phyloP scores from a whole-genome alignment of 2,113 vertebrate species.

The Nannospalax galili region DNA sequence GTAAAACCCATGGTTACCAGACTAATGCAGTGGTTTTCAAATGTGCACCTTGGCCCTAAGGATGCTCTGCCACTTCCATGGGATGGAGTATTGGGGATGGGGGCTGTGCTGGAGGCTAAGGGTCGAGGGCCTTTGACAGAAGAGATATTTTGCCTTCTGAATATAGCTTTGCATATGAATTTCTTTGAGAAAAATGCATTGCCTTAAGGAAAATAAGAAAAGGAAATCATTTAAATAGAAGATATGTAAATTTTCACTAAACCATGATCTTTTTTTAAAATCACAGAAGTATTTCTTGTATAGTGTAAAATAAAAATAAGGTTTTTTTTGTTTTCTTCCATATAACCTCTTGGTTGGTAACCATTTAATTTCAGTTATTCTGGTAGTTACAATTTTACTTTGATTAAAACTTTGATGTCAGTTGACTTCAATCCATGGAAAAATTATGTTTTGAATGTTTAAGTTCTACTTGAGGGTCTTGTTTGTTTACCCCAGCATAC shows the following conservation, averaged over 20 bases:
- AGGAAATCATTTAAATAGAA: neutral
- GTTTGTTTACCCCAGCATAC: neutral
- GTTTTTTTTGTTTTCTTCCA: neutral
- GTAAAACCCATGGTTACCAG: neutral
- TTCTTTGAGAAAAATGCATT: constrained; percentile 39
- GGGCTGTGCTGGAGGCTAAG: neutral
- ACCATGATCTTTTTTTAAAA: neutral
- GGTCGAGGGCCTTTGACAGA: neutral
- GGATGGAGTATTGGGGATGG: neutral
- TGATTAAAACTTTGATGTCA: neutral
- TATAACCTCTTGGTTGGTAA: constrained; percentile 24
- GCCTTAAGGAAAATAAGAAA: neutral
- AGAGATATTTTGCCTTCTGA: neutral
- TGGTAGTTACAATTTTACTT: constrained; percentile 48
- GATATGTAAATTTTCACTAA: neutral
- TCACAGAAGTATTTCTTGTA: neutral
- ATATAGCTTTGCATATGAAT: neutral
- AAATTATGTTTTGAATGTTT: neutral
- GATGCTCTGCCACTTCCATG: neutral
- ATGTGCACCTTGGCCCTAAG: neutral
- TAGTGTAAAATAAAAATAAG: constrained; percentile 22
- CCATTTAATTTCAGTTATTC: constrained; percentile 38
- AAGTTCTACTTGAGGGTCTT: neutral
- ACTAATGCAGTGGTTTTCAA: neutral
- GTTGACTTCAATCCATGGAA: neutral